Evolutionary conservation across 1,140 invertebrate genomes (phyloP).

Genomic region (Ceratina calcarata): DNA sequence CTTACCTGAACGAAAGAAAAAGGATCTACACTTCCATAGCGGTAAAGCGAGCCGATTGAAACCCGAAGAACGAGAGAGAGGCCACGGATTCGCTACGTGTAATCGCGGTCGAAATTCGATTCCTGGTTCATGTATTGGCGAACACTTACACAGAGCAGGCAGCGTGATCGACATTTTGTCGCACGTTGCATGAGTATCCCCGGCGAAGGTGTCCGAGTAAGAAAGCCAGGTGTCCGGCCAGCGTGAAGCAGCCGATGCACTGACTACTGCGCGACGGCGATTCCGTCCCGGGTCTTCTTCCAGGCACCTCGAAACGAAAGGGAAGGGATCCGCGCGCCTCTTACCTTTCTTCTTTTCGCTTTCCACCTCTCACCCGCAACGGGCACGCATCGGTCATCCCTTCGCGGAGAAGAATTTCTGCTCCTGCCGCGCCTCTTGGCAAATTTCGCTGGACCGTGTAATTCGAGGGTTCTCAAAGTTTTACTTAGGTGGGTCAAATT

Average conservation of each 20-base stretch:
- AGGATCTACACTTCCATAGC: background rate
- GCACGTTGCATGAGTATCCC: slow-evolving; percentile 66
- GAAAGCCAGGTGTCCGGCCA: slow-evolving; percentile 64
- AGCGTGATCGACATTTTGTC: slow-evolving; percentile 72
- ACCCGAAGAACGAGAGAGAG: background rate
- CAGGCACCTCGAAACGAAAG: slow-evolving; percentile 58
- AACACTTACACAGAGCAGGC: slow-evolving; percentile 72
- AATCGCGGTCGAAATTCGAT: slow-evolving; percentile 12
- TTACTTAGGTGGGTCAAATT: too few species aligned
- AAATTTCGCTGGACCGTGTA: background rate
- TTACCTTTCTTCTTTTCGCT: slow-evolving; percentile 74
- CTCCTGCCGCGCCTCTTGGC: slow-evolving; percentile 19
- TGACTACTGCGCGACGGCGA: slow-evolving; percentile 56
- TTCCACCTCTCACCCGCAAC: slow-evolving; percentile 66
- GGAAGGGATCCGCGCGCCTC: slow-evolving; percentile 72
- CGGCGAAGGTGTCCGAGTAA: slow-evolving; percentile 38
- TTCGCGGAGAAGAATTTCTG: slow-evolving; percentile 30
- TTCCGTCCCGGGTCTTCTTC: slow-evolving; percentile 58
- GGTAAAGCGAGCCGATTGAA: background rate
- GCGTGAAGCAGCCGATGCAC: slow-evolving; percentile 72
- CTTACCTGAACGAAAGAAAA: background rate
- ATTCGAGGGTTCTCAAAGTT: too few species aligned
- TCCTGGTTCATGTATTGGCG: background rate
- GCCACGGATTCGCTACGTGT: background rate
- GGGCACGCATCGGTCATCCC: slow-evolving; percentile 51